phyloP scores from a whole-genome alignment of 64 coral and sea anemone species.

The Dendronephthya gigantea region DNA sequence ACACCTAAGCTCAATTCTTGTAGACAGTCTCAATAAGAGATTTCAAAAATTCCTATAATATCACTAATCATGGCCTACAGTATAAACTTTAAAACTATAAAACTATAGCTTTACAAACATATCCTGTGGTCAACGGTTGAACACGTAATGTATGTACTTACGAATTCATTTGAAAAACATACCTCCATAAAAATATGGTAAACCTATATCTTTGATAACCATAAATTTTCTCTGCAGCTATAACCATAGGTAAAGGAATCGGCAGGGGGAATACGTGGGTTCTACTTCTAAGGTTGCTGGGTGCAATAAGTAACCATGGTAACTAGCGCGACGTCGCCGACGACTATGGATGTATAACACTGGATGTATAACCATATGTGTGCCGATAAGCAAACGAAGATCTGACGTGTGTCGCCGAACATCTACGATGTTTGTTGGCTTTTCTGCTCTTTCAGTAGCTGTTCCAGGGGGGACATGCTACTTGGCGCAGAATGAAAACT shows the following conservation, averaged over 20 bases:
- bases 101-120: no score
- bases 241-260: background rate
- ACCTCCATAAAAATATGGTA: no score
- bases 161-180: no score
- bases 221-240: background rate
- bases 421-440: background rate
- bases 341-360: background rate
- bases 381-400: conserved; percentile 1
- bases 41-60: no score
- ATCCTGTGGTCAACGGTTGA: no score
- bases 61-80: no score
- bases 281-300: background rate
- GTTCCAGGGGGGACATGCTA: conserved; percentile 11
- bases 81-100: no score
- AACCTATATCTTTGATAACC: no score
- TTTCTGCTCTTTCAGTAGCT: background rate
- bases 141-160: no score
- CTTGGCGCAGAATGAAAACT: background rate
- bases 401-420: background rate
- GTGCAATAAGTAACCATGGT: background rate
- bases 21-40: no score
- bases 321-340: background rate
- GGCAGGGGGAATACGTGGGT: background rate
- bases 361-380: background rate
- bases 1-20: no score